Evolutionary conservation across 2,888 invertebrate genomes (phyloP).

Genomic region (Priocnemis perturbator): DNA sequence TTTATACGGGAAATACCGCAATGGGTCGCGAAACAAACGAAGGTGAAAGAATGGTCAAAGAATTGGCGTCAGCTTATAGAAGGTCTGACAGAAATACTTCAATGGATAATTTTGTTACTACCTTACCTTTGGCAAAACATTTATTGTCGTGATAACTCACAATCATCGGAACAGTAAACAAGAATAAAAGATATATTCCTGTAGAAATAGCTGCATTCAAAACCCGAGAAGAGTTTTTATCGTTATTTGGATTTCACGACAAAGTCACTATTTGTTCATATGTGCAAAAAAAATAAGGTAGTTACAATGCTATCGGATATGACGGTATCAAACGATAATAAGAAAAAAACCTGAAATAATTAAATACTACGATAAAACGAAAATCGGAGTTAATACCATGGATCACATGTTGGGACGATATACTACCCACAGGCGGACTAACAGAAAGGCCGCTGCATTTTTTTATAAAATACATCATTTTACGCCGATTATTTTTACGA

Average conservation of each 20-base stretch:
- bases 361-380: constrained; percentile 44
- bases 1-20: constrained; percentile 49
- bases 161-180: constrained; percentile 44
- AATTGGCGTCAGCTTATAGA: constrained; percentile 29
- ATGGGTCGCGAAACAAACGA: constrained; percentile 33
- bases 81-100: constrained; percentile 47
- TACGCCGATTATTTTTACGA: constrained; percentile 33
- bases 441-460: constrained; percentile 41
- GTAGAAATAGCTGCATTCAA: constrained; percentile 41
- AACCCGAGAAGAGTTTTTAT: constrained; percentile 19
- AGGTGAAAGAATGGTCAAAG: constrained; percentile 55
- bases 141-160: constrained; percentile 49
- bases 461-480: constrained; percentile 48
- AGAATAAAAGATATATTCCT: constrained; percentile 49
- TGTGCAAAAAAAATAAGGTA: constrained; percentile 52
- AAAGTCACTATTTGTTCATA: constrained; percentile 50
- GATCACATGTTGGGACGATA: constrained; percentile 48
- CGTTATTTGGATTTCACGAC: constrained; percentile 49
- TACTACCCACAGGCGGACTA: constrained; percentile 40
- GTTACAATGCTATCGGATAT: constrained; percentile 25
- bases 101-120: constrained; percentile 57
- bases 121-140: constrained; percentile 47
- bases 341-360: constrained; percentile 52
- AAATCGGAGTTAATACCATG: constrained; percentile 47
- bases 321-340: constrained; percentile 7